These are phyloP conservation scores for Tryphoninae sp. DNA, from an alignment of 2,888 invertebrate genomes.

Conservation along the genomic window DNA sequence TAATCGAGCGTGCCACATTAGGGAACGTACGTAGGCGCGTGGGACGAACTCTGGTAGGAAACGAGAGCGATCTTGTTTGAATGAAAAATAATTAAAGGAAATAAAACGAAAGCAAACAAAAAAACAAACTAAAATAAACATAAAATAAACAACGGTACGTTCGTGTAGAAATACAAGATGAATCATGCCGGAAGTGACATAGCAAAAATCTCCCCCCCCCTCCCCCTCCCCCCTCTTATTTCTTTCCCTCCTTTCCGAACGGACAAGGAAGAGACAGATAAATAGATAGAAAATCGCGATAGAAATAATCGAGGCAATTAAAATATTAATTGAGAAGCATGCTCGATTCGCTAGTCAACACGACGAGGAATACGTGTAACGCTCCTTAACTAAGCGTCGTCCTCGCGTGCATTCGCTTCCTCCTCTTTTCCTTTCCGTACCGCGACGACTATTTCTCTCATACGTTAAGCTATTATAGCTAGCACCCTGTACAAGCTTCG, in stretches of 20 bases:
- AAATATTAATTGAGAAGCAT: slow-evolving; percentile 64
- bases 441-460: not conserved
- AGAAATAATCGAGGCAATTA: slow-evolving; percentile 63
- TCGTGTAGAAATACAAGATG: slow-evolving; percentile 22
- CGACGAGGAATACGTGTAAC: slow-evolving; percentile 48
- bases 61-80: not conserved
- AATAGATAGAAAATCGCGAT: slow-evolving; percentile 52
- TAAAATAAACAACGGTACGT: not conserved
- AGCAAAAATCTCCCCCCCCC: not conserved
- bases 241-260: not conserved
- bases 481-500: slow-evolving; percentile 39
- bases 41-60: slow-evolving; percentile 20
- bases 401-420: slow-evolving; percentile 54
- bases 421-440: slow-evolving; percentile 21
- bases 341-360: slow-evolving; percentile 59
- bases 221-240: not conserved
- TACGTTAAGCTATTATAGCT: no score
- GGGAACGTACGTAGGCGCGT: slow-evolving; percentile 39
- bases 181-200: slow-evolving; percentile 38
- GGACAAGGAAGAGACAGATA: slow-evolving; percentile 41
- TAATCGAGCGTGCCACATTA: slow-evolving; percentile 44
- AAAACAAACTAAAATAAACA: not conserved
- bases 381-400: slow-evolving; percentile 52
- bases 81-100: slow-evolving; percentile 5
- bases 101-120: slow-evolving; percentile 6